Conservation (phyloP, 2,113 vertebrate species). For the Lipophrys pholis region DNA sequence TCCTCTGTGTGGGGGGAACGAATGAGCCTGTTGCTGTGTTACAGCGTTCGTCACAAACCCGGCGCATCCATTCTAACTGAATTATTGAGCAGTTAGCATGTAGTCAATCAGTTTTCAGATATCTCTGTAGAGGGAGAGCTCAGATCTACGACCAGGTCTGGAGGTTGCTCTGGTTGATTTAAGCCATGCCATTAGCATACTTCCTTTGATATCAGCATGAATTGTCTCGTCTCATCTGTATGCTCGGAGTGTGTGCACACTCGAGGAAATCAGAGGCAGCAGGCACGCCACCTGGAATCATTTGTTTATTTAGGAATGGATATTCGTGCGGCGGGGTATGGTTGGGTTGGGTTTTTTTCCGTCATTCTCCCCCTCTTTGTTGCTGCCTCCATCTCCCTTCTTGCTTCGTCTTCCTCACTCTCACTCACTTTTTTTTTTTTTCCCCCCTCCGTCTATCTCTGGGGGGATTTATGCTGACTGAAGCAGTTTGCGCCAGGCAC, state of each 20-base stretch:
- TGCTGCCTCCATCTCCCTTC: slow-evolving; percentile 30
- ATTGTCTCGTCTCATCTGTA: slow-evolving; percentile 43
- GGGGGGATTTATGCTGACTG: slow-evolving; percentile 80
- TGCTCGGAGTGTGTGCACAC: slow-evolving; percentile 23
- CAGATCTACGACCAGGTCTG: slow-evolving; percentile 26
- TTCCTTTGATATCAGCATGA: slow-evolving; percentile 57
- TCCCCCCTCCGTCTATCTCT: slow-evolving; percentile 52
- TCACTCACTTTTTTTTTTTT: slow-evolving; percentile 49
- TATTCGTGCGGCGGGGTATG: slow-evolving; percentile 16
- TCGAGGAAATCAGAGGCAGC: slow-evolving; percentile 14
- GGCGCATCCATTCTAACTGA: slow-evolving; percentile 43
- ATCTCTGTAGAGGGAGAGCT: slow-evolving; percentile 22
- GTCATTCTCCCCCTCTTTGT: slow-evolving; percentile 10
- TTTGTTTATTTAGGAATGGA: slow-evolving; percentile 39
- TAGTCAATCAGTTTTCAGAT: slow-evolving; percentile 35
- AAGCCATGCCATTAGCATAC: slow-evolving; percentile 46
- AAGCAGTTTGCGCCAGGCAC: slow-evolving; percentile 75
- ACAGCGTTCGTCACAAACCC: slow-evolving; percentile 43
- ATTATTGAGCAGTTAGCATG: slow-evolving; percentile 61
- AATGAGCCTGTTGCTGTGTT: slow-evolving; percentile 65
- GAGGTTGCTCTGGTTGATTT: slow-evolving; percentile 10
- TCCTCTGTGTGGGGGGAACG: slow-evolving; percentile 1
- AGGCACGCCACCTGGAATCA: slow-evolving; percentile 45
- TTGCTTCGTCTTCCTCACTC: slow-evolving; percentile 43
- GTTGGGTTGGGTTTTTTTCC: slow-evolving; percentile 31